phyloP scores from a whole-genome alignment of 2,797 vertebrate genomes.

The Acanthurus leucopareius region DNA sequence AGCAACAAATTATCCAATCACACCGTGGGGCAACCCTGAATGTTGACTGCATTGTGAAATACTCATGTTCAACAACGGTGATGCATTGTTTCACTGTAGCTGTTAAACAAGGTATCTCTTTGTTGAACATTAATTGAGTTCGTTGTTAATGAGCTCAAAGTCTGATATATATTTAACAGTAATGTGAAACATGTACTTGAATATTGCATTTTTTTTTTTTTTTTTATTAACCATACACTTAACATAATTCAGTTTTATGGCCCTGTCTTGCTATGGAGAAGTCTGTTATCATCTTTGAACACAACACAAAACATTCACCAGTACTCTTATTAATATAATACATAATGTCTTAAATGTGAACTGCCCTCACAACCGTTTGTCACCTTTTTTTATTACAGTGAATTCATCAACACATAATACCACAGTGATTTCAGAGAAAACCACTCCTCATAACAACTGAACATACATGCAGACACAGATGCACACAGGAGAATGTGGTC shows the following conservation, averaged over 20 bases:
- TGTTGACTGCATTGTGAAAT: neutral
- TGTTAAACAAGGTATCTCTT: neutral
- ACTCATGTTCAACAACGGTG: neutral
- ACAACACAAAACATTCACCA: neutral
- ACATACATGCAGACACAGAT: slow-evolving; percentile 13
- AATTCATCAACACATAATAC: neutral
- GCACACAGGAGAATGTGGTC: slow-evolving; percentile 23
- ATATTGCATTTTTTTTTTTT: too few species aligned
- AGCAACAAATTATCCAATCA: slow-evolving; percentile 1
- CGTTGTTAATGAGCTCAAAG: neutral
- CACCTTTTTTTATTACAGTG: neutral
- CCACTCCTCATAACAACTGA: neutral
- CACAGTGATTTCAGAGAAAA: slow-evolving; percentile 14
- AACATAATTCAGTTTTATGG: neutral
- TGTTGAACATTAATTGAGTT: neutral
- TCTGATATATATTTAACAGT: neutral
- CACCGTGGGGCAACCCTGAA: neutral
- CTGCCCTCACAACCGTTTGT: neutral
- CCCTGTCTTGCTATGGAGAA: neutral
- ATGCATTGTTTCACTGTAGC: neutral
- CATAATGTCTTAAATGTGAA: neutral
- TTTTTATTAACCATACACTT: neutral
- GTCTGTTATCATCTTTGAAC: neutral
- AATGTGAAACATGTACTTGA: neutral
- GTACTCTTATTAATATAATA: neutral